phyloP scores from a whole-genome alignment of 1,140 invertebrate species.

The Atta cephalotes region DNA sequence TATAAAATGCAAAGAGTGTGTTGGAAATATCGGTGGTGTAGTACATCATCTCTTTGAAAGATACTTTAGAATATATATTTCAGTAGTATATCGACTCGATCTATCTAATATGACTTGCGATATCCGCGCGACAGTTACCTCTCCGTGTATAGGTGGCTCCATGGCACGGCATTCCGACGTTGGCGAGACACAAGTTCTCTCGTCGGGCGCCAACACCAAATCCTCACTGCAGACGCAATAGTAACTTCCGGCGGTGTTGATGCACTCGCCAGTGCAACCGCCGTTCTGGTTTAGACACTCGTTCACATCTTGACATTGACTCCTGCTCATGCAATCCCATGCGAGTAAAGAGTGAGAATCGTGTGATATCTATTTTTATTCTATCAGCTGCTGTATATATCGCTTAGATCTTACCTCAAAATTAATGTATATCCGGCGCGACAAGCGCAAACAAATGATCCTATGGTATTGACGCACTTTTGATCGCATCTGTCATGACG shows the following conservation, averaged over 20 bases:
- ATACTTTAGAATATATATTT: slow-evolving; percentile 4
- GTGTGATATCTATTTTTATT: not conserved
- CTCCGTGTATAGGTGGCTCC: slow-evolving; percentile 77
- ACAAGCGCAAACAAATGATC: slow-evolving; percentile 84
- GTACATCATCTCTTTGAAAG: not conserved
- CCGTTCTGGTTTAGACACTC: slow-evolving; percentile 82
- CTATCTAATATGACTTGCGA: not conserved
- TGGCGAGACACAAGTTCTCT: slow-evolving; percentile 85
- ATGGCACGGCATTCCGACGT: slow-evolving; percentile 81
- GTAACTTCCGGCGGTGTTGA: slow-evolving; percentile 87
- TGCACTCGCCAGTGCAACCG: slow-evolving; percentile 85
- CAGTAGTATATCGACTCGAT: not conserved
- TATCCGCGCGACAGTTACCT: slow-evolving; percentile 71
- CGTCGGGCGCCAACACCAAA: slow-evolving; percentile 85
- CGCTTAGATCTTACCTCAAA: slow-evolving; percentile 73
- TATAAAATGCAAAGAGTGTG: slow-evolving; percentile 8
- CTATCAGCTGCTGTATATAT: not conserved
- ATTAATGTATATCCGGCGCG: slow-evolving; percentile 77
- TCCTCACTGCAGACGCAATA: slow-evolving; percentile 84
- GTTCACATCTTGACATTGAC: slow-evolving; percentile 81
- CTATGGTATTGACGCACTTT: slow-evolving; percentile 83
- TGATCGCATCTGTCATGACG: slow-evolving; percentile 85
- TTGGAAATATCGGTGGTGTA: not conserved
- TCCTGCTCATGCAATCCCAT: slow-evolving; percentile 75
- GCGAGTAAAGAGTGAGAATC: slow-evolving; percentile 4